phyloP scores from a whole-genome alignment of 2,113 vertebrate species.

The Corvus cornix region DNA sequence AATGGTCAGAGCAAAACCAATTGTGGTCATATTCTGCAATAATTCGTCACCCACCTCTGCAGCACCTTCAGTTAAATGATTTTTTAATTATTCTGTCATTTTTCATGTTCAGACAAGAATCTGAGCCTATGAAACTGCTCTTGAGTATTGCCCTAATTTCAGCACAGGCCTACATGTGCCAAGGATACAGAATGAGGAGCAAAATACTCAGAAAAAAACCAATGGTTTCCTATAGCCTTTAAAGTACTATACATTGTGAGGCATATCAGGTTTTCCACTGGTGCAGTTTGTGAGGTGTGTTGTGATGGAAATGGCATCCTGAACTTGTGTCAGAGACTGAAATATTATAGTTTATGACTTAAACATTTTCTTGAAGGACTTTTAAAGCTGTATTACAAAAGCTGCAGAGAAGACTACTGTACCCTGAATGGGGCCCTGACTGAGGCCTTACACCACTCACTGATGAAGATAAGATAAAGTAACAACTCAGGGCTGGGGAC shows the following conservation, averaged over 20 bases:
- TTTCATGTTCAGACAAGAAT: constrained; percentile 30
- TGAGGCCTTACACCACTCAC: too few relatives aligned
- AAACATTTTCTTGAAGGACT: too few relatives aligned
- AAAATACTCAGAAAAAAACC: background rate
- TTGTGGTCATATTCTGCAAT: background rate
- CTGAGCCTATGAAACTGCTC: background rate
- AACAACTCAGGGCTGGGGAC: too few relatives aligned
- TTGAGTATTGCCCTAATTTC: background rate
- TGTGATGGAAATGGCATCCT: background rate
- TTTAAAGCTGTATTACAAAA: too few relatives aligned
- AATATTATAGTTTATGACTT: too few relatives aligned
- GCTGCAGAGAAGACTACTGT: too few relatives aligned
- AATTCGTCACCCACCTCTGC: background rate
- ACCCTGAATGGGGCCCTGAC: too few relatives aligned
- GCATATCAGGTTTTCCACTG: background rate
- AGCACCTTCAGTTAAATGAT: background rate
- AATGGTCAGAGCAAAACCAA: background rate
- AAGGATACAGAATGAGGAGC: background rate
- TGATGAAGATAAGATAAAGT: too few relatives aligned
- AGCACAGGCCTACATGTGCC: background rate
- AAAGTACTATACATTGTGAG: background rate
- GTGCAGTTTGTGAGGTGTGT: background rate
- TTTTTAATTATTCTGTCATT: constrained; percentile 53
- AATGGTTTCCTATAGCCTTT: background rate
- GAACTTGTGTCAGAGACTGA: background rate